Percentiles rank a stretch among this genome's conserved stretches.
Conservation (phyloP, 2,113 vertebrate species). For the Eclectus roratus region DNA sequence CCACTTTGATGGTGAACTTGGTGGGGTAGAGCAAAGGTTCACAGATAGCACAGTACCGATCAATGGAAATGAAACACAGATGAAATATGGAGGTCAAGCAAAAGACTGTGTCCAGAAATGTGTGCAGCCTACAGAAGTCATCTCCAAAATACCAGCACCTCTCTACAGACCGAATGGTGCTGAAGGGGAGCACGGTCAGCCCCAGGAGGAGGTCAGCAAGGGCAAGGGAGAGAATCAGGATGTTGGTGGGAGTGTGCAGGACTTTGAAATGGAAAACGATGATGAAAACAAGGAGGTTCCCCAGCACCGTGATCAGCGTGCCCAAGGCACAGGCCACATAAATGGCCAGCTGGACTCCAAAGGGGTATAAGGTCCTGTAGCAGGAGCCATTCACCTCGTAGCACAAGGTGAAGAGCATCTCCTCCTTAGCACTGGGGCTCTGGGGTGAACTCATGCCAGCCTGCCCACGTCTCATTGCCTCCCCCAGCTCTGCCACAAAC, state of each 20-base stretch:
- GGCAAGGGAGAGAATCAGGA: conserved; percentile 57
- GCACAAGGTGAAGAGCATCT: not conserved
- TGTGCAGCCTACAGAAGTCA: conserved; percentile 51
- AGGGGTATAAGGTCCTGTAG: conserved; percentile 24
- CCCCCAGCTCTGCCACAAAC: not conserved
- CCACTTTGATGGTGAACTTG: conserved; percentile 41
- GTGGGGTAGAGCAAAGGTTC: conserved; percentile 57
- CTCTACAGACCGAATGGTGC: conserved; percentile 34
- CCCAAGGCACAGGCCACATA: conserved; percentile 45
- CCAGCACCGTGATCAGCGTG: conserved; percentile 20
- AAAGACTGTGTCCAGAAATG: conserved; percentile 65
- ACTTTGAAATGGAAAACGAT: conserved; percentile 57
- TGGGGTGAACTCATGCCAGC: not conserved
- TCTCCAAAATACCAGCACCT: conserved; percentile 68
- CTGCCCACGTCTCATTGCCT: not conserved
- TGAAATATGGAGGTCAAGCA: conserved; percentile 68
- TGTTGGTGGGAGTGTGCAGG: conserved; percentile 61
- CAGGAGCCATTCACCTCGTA: conserved; percentile 71
- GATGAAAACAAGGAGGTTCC: conserved; percentile 60
- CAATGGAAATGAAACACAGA: conserved; percentile 68
- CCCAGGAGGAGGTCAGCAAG: conserved; percentile 59
- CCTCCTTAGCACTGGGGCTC: not conserved
- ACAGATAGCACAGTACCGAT: conserved; percentile 61
- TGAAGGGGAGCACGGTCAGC: conserved; percentile 56
- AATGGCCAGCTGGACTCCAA: conserved; percentile 23